These are phyloP conservation scores for Dinomys branickii DNA, from an alignment of 2,113 vertebrate species.

Conservation along the genomic window DNA sequence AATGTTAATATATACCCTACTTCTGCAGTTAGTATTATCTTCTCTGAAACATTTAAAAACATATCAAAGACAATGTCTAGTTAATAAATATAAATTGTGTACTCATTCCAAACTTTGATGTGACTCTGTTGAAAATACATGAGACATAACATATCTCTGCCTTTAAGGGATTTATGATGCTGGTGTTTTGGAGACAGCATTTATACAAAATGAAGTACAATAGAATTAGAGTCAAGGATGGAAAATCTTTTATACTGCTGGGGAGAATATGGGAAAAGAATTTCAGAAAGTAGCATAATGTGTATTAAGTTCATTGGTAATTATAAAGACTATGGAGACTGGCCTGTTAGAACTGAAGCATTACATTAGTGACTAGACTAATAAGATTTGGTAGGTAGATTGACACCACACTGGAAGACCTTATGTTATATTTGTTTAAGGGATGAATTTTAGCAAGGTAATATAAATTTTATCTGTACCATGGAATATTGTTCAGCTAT, in stretches of 20 bases:
- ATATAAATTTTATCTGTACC: not conserved
- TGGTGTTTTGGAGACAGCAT: not conserved
- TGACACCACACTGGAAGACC: not conserved
- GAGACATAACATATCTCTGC: not conserved
- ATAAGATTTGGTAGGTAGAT: not conserved
- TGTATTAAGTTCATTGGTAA: not conserved
- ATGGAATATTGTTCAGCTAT: not conserved
- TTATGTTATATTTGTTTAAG: constrained; percentile 25
- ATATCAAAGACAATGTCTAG: not conserved
- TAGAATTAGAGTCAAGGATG: not conserved
- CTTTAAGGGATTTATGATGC: not conserved
- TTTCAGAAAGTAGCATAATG: not conserved
- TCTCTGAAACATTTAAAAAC: not conserved
- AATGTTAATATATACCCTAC: not conserved
- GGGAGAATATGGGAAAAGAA: not conserved
- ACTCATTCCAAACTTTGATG: not conserved
- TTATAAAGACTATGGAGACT: not conserved
- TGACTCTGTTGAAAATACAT: constrained; percentile 13
- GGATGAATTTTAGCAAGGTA: constrained; percentile 38
- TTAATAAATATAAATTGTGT: not conserved
- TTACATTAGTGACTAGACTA: not conserved
- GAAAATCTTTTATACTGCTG: not conserved
- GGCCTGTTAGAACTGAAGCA: constrained; percentile 19
- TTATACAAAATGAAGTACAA: constrained; percentile 18
- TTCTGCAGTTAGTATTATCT: constrained; percentile 8